A percentile compares a stretch with the other conserved stretches of the same genome.
Evolutionary conservation across 2,888 invertebrate species (phyloP).

Genomic region (Trypoxylon attenuatum): DNA sequence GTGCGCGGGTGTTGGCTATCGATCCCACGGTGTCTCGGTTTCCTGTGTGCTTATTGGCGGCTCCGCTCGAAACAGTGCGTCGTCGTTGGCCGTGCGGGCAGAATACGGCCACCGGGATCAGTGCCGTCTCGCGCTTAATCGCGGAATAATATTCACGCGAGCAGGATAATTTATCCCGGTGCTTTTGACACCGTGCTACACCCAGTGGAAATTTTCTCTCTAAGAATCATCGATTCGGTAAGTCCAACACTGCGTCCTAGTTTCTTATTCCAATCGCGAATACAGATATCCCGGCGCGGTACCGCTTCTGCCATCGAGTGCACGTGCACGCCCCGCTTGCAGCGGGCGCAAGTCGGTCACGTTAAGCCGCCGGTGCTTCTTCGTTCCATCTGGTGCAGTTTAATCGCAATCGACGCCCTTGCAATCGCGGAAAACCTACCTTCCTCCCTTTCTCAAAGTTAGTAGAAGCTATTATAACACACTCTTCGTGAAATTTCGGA

Average conservation of each 20-base stretch:
- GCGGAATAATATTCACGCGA: conserved; percentile 10
- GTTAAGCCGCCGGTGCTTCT: conserved; percentile 45
- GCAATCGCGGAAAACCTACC: background rate
- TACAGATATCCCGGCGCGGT: background rate
- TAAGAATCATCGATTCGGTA: conserved; percentile 17
- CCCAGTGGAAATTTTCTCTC: background rate
- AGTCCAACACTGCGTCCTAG: conserved; percentile 5
- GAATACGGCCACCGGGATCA: conserved; percentile 31
- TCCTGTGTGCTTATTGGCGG: conserved; percentile 46
- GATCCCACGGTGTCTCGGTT: conserved; percentile 50
- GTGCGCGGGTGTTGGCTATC: conserved; percentile 58
- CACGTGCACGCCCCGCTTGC: conserved; percentile 48
- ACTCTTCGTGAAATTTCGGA: too few relatives aligned
- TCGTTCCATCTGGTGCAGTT: conserved; percentile 55
- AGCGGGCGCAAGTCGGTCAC: conserved; percentile 31
- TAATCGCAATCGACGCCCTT: conserved; percentile 27
- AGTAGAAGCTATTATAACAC: too few relatives aligned
- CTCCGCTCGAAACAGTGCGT: conserved; percentile 36
- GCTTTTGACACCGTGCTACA: background rate
- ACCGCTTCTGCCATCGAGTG: conserved; percentile 24
- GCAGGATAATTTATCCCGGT: conserved; percentile 18
- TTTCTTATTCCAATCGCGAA: background rate
- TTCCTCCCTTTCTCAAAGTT: too few relatives aligned
- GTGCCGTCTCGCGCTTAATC: conserved; percentile 23
- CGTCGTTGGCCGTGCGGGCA: conserved; percentile 46